phyloP scores from a whole-genome alignment of 2,888 invertebrate genomes.

The Isoperla grammatica region DNA sequence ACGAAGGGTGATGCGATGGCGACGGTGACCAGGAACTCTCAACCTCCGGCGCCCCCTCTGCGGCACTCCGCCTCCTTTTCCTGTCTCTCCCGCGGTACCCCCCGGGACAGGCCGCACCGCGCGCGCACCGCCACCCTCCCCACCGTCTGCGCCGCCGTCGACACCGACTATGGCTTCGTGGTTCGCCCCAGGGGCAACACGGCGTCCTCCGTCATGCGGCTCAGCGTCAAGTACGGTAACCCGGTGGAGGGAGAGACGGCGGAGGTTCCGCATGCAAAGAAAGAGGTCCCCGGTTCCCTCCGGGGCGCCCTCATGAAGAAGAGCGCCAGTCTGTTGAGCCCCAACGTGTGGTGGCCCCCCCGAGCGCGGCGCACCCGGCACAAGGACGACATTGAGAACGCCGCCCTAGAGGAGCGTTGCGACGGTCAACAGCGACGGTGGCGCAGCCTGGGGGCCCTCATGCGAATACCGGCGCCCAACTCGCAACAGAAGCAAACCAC shows the following conservation, averaged over 20 bases:
- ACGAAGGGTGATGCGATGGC: no score
- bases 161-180: constrained; percentile 40
- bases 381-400: constrained; percentile 1
- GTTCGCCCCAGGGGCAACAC: constrained; percentile 34
- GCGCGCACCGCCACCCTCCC: constrained; percentile 45
- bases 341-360: constrained; percentile 35
- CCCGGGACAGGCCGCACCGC: constrained; percentile 39
- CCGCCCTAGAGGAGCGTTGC: background rate
- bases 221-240: constrained; percentile 27
- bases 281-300: constrained; percentile 28
- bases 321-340: constrained; percentile 35
- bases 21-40: constrained; percentile 29
- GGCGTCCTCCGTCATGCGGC: constrained; percentile 25
- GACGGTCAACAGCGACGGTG: constrained; percentile 42
- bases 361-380: constrained; percentile 32
- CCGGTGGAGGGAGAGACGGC: constrained; percentile 31
- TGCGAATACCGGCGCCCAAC: constrained; percentile 38
- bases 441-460: constrained; percentile 46
- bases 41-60: constrained; percentile 43
- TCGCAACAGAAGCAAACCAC: constrained; percentile 28
- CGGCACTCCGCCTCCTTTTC: constrained; percentile 48
- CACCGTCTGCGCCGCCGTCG: constrained; percentile 35
- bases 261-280: constrained; percentile 24
- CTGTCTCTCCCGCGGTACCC: constrained; percentile 43
- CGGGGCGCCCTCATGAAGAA: constrained; percentile 35